phyloP scores from a whole-genome alignment of 2,797 vertebrate species.

The Phrynocephalus forsythii region DNA sequence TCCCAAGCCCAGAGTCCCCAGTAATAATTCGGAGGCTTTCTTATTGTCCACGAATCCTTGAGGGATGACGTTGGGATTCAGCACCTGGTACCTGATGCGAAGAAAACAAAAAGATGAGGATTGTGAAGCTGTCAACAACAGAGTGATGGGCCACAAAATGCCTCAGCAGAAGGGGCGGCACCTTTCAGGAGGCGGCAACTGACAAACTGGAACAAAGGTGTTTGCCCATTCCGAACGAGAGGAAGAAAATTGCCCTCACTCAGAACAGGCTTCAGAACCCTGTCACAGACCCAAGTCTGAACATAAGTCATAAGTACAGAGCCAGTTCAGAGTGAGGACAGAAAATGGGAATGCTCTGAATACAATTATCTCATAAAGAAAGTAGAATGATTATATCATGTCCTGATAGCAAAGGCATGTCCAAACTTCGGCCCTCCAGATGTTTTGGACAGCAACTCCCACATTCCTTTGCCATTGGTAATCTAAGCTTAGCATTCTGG shows the following conservation, averaged over 20 bases:
- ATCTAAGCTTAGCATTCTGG: too few species aligned
- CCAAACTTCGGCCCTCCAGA: too few species aligned
- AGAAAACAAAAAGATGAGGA: neutral
- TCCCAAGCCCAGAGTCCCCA: conserved; percentile 69
- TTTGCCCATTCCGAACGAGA: neutral
- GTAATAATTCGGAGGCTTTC: conserved; percentile 77
- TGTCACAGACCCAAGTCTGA: neutral
- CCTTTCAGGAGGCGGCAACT: neutral
- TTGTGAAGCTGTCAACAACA: neutral
- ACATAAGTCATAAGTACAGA: too few species aligned
- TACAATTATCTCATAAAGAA: too few species aligned
- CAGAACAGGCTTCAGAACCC: neutral
- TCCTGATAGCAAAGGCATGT: too few species aligned
- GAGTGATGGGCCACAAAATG: conserved; percentile 7
- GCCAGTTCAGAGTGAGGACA: too few species aligned
- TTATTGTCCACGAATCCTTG: conserved; percentile 80
- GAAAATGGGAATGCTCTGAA: too few species aligned
- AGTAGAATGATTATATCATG: too few species aligned
- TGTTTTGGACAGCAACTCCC: too few species aligned
- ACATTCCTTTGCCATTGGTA: too few species aligned
- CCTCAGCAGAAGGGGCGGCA: neutral
- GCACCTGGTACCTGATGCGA: conserved; percentile 76
- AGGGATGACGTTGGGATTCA: conserved; percentile 80
- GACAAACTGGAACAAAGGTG: neutral
- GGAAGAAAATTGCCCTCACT: neutral